These are phyloP conservation scores for Engraulis encrasicolus DNA, from an alignment of 2,113 vertebrate species.

Conservation along the genomic window DNA sequence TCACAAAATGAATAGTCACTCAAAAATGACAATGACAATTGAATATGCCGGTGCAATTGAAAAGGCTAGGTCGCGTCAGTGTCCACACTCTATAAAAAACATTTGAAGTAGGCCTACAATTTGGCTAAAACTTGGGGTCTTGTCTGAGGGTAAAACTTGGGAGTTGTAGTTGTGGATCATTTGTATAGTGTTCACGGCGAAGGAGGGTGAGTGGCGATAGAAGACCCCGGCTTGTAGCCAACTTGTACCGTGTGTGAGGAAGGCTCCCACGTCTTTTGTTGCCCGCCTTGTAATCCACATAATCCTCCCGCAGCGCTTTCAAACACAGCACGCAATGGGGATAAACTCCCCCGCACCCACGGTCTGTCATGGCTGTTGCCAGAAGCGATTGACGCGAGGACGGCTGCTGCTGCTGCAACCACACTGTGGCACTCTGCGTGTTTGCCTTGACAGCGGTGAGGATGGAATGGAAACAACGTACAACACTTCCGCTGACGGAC, in stretches of 20 bases:
- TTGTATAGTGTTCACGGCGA: constrained; percentile 42
- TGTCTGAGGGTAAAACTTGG: background rate
- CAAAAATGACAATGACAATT: too few species aligned
- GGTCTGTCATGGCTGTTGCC: background rate
- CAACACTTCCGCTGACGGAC: constrained; percentile 67
- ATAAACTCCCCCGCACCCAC: constrained; percentile 36
- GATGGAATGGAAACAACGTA: constrained; percentile 14
- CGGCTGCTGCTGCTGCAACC: too few species aligned
- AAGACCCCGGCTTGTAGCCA: background rate
- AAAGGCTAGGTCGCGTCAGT: too few species aligned
- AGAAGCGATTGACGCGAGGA: background rate
- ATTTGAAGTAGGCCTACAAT: background rate
- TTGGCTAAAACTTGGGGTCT: background rate
- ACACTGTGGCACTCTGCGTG: background rate
- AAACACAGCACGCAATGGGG: constrained; percentile 29
- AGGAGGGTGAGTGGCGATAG: constrained; percentile 67
- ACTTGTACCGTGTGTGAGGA: background rate
- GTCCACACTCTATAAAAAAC: background rate
- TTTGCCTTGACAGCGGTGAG: too few species aligned
- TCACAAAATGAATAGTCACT: background rate
- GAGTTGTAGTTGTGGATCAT: too few species aligned
- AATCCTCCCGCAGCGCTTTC: constrained; percentile 31
- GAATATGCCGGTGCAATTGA: background rate
- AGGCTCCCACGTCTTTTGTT: constrained; percentile 8
- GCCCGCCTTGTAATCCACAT: constrained; percentile 47